Base-by-base conservation (phyloP, 2,888 invertebrate genomes). In the Zhuqinia jingwanae region DNA sequence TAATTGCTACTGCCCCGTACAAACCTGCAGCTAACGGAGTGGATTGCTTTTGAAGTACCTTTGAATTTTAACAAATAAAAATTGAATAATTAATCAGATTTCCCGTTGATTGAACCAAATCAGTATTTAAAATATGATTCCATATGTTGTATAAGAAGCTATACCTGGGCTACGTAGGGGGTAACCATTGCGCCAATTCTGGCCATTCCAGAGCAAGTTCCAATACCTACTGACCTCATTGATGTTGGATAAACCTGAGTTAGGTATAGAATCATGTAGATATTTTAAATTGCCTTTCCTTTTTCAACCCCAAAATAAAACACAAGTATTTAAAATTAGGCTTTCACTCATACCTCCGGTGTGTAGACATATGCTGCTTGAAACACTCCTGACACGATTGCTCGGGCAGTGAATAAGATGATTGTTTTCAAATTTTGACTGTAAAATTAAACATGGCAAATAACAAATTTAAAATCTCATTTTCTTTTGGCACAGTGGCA, bases 301-400 rank as follows among this genome's bases (percentile, higher is more conserved):
- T n/a, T n/a, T n/a, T n/a, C n/a, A n/a, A n/a, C n/a, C n/a, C n/a
- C n/a, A n/a, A n/a, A n/a, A n/a, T n/a, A n/a, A n/a, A n/a, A n/a
- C n/a, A n/a, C n/a, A n/a, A n/a, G n/a, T 89, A 60, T 50, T 81
- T 50, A 78, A 10, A 63, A 53, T 68, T 36, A 17, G n/a, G 53
- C 6, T 20, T 22, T 2, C 13, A 65, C 2, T 36, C 15, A 65
- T 91, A 94, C 94, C 94, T 98, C 98, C 8, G 98, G 98, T 6
- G 98, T 98, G 92, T 98, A 98, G 5, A 98, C 97, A 92, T 98
- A 98, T 0, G 97, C 97, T 0, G 97, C 97, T 94, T 98, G 98
- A 92, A 98, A 98, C 0, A 98, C 95, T 0, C 98, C 98, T 22
- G 98, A 97, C 91, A 98, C 97, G 88, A 98, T 96, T 3, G 97